Evolutionary conservation across 64 coral and sea anemone genomes (phyloP), one percentile per base, ranked within the genome.

Genomic region (Actinia equina): DNA sequence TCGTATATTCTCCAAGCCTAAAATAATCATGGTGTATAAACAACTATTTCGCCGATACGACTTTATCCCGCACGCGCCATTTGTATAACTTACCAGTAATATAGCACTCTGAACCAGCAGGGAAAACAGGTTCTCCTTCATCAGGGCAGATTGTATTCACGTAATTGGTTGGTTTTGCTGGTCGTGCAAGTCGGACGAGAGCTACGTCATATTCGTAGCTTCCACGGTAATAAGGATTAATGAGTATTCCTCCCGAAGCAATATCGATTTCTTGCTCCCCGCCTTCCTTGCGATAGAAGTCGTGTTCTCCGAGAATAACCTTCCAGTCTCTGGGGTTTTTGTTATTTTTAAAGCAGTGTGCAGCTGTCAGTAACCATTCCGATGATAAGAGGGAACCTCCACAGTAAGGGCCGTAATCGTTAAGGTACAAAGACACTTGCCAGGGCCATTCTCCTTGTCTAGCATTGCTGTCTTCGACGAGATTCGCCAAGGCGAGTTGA

Each of bases 291-390:
- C 49, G 67, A 20, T 88, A 88, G 37, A 88, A 54, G 67, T 88
- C 86, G 12, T 69, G 78, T 45, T 88, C 71, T 30, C 86, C 86
- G 46, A 88, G 43, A 52, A 76, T 53, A 17, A 88, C 13, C 52
- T 88, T 88, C 86, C 86, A 88, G 43, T 88, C 71, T n/a, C 67
- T 43, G 16, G 86, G 69, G 30, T 60, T 15, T 79, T 88, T 88
- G 44, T 79, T 76, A 44, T 88, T 56, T 27, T 41, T 17, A 61
- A 83, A 64, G 62, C 88, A 89, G 79, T 58, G 80, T 12, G 88
- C 88, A 84, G 88, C 80, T 18, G 88, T 89, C 44, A 89, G n/a
- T 23, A 89, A 61, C 88, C 88, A 89, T 56, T 69, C 78, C 11
- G 46, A 15, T 11, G 88, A 78, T 12, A 89, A 49, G 43, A 89